Evolutionary conservation across 2,113 vertebrate genomes (phyloP), one percentile per base, ranked within the genome.

Genomic region (Eolophus roseicapilla): DNA sequence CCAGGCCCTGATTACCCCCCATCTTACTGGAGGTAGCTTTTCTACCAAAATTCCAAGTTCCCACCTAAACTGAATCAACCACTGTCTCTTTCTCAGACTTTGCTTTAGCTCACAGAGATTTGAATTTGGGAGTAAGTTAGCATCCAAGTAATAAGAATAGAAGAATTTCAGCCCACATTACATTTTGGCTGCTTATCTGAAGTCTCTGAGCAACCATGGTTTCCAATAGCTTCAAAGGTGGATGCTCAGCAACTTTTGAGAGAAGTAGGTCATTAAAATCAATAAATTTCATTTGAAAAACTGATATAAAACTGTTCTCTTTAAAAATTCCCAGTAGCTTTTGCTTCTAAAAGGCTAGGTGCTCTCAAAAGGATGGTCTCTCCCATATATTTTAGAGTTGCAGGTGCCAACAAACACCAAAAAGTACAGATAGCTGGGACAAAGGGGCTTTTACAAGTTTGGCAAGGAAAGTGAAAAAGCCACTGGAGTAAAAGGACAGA

Each of bases 221-320:
- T 96, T 94, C 71, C 71, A 82, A 53, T 43, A 65, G 8, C 49
- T 93, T 86, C 90, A 90, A 82, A 88, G 59, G n/a, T 41, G n/a
- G 59, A 79, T 82, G 46, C n/a, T 92, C 62, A 75, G 52, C 23
- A 84, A 46, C 44, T 85, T 57, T 74, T 50, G 50, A 90, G 63
- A 80, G 92, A 96, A 92, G 19, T 60, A 92, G 35, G 46, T 81
- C 27, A 75, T 47, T 50, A 92, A 43, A 62, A 70, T 94, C 41
- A 74, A 80, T 53, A 77, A 2, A 71, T 75, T 90, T 85, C 9
- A n/a, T 69, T 62, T 74, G 50, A 77, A 93, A 96, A 93, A 76
- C 29, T 79, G 65, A 77, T 52, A 73, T 49, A 80, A 82, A 87
- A 62, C 35, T 46, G 17, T 70, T 86, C 13, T 80, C n/a, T 80